Evolutionary conservation across 2,113 vertebrate species (phyloP).

Genomic region (Mandrillus leucophaeus): DNA sequence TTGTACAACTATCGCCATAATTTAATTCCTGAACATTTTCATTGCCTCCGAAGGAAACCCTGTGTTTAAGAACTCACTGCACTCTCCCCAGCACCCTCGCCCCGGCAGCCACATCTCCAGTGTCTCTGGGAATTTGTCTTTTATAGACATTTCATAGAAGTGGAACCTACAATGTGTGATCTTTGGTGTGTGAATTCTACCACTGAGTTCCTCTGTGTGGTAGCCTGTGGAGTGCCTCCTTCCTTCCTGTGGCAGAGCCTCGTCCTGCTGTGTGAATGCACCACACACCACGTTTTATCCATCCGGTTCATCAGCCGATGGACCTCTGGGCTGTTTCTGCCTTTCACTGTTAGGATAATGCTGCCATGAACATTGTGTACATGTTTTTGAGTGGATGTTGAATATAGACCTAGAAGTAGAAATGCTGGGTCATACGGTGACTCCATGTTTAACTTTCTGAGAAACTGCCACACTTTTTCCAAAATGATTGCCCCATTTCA

Average conservation of each 20-base stretch:
- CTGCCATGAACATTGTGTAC: neutral
- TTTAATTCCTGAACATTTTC: neutral
- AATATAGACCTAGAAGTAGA: neutral
- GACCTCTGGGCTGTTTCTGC: neutral
- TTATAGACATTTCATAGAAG: neutral
- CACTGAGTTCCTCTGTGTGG: accelerated
- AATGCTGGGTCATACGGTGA: neutral
- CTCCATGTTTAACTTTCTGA: neutral
- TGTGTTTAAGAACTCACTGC: neutral
- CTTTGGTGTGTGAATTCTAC: neutral
- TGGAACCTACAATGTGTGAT: neutral
- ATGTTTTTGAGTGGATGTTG: neutral
- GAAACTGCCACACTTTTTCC: neutral
- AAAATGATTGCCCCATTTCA: neutral
- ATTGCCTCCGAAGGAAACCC: neutral
- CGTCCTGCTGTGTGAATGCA: accelerated
- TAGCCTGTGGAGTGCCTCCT: too few relatives aligned
- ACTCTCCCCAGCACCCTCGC: neutral
- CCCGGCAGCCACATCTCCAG: neutral
- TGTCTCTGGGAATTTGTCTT: neutral
- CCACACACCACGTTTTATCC: neutral
- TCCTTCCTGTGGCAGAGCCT: neutral
- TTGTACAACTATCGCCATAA: neutral
- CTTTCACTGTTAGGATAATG: neutral
- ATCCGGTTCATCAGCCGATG: neutral